phyloP scores from a whole-genome alignment of 2,888 invertebrate species.

The Craniophora ligustri region DNA sequence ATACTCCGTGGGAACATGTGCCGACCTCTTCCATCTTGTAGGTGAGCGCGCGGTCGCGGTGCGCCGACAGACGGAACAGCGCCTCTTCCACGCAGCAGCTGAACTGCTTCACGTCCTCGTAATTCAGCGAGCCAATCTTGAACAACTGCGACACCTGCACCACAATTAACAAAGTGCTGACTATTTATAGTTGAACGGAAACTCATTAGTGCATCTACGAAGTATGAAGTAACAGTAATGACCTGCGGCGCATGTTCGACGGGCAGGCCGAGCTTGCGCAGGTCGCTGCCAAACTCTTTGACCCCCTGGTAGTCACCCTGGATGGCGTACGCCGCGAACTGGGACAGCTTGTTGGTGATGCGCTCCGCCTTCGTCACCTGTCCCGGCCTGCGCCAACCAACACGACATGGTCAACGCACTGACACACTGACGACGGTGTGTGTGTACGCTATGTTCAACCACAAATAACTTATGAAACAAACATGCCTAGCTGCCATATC shows the following conservation, averaged over 20 bases:
- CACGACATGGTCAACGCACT: no score
- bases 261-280: slow-evolving; percentile 97
- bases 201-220: no score
- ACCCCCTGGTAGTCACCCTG: slow-evolving; percentile 98
- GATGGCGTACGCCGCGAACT: slow-evolving; percentile 97
- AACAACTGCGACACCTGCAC: slow-evolving; percentile 96
- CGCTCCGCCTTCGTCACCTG: slow-evolving; percentile 98
- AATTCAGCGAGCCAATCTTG: slow-evolving; percentile 97
- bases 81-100: slow-evolving; percentile 97
- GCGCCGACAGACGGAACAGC: slow-evolving; percentile 94
- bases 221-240: background rate
- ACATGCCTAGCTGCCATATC: no score
- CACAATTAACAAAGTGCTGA: no score
- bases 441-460: no score
- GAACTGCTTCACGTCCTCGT: slow-evolving; percentile 97
- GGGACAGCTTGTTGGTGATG: slow-evolving; percentile 96
- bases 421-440: no score
- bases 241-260: slow-evolving; percentile 99
- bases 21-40: slow-evolving; percentile 97
- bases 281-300: slow-evolving; percentile 97
- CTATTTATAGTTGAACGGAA: no score
- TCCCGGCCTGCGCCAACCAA: slow-evolving; percentile 90
- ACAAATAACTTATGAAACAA: no score
- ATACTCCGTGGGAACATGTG: background rate
- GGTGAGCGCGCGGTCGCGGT: slow-evolving; percentile 95